A percentile compares a stretch with the other conserved stretches of the same genome.
Conservation (phyloP, 2,888 invertebrate genomes). For the Magallana nippona region DNA sequence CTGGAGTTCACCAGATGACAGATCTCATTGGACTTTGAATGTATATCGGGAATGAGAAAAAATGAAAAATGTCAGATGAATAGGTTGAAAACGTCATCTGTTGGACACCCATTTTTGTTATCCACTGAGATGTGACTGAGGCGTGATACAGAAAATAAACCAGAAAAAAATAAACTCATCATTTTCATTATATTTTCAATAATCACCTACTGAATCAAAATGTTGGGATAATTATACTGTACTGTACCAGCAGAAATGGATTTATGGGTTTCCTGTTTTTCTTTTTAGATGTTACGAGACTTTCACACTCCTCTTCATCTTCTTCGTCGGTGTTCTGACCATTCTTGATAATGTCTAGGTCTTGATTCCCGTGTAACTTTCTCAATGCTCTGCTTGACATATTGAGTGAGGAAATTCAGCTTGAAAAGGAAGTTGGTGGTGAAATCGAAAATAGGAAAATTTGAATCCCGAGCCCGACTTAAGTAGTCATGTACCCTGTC, state of each 20-base stretch:
- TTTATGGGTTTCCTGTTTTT: constrained; percentile 56
- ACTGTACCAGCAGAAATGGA: constrained; percentile 67
- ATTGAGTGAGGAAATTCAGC: constrained; percentile 15
- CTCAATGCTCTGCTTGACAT: constrained; percentile 74
- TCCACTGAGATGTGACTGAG: no score
- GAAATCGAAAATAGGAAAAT: constrained; percentile 24
- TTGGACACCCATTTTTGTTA: no score
- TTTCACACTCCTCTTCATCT: constrained; percentile 45
- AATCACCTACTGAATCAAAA: no score
- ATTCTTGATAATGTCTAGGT: constrained; percentile 48
- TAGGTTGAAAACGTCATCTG: no score
- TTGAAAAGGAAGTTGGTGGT: not conserved
- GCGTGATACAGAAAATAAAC: no score
- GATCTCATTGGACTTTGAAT: no score
- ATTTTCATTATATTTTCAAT: no score
- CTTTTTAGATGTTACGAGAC: constrained; percentile 41
- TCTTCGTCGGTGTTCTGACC: constrained; percentile 49
- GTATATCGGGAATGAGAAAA: no score
- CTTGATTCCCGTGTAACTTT: constrained; percentile 64
- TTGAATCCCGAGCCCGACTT: not conserved
- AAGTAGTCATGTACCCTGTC: not conserved
- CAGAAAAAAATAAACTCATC: no score
- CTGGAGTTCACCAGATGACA: no score
- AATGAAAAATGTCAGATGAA: no score
- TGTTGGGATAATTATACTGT: no score